A percentile compares a stretch with the other conserved stretches of the same genome.
These are phyloP conservation scores for Odontothrips loti DNA, from an alignment of 2,888 invertebrate species.

Conservation along the genomic window DNA sequence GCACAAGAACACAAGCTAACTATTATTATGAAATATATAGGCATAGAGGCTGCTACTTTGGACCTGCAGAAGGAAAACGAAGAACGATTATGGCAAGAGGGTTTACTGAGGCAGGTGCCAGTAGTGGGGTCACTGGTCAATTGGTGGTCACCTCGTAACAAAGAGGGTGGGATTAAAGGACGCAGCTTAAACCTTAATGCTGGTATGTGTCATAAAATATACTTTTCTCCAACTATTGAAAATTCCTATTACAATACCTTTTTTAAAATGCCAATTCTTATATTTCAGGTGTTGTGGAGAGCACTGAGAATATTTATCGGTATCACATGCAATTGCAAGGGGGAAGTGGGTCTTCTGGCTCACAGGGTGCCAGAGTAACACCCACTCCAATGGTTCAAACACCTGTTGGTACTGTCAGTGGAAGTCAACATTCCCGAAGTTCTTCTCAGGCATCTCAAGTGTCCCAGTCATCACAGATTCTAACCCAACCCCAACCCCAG, in stretches of 20 bases:
- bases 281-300: slow-evolving; percentile 63
- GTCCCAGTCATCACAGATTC: not conserved
- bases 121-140: slow-evolving; percentile 91
- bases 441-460: slow-evolving; percentile 45
- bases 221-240: slow-evolving; percentile 58
- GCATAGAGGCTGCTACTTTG: slow-evolving; percentile 88
- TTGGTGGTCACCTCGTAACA: slow-evolving; percentile 90
- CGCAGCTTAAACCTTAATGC: slow-evolving; percentile 71
- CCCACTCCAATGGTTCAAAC: slow-evolving; percentile 63
- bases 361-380: slow-evolving; percentile 51
- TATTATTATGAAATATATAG: slow-evolving; percentile 47
- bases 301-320: slow-evolving; percentile 69
- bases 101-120: slow-evolving; percentile 81
- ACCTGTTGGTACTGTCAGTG: slow-evolving; percentile 47
- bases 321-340: slow-evolving; percentile 71
- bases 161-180: slow-evolving; percentile 65
- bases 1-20: not conserved
- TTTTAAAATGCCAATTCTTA: not conserved
- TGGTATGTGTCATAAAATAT: slow-evolving; percentile 76
- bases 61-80: slow-evolving; percentile 88
- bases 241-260: not conserved
- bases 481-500: not conserved
- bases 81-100: slow-evolving; percentile 88
- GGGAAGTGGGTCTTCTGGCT: slow-evolving; percentile 49
- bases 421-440: slow-evolving; percentile 57